These are phyloP conservation scores for Ochotona curzoniae DNA, from an alignment of 2,113 vertebrate species.

Conservation along the genomic window DNA sequence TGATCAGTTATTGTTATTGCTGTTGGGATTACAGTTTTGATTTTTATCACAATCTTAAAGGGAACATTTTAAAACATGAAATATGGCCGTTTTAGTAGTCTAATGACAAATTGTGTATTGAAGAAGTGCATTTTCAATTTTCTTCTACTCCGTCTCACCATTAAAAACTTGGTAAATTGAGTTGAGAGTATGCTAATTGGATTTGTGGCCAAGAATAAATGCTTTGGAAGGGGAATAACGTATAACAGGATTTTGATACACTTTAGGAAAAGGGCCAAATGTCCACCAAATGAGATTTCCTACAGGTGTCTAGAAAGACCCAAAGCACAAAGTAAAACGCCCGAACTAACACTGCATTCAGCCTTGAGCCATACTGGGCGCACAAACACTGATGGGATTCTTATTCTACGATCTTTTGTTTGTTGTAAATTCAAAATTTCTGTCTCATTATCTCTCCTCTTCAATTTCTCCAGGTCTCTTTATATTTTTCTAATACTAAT, in stretches of 20 bases:
- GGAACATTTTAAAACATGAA: constrained; percentile 1
- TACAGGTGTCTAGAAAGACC: constrained; percentile 23
- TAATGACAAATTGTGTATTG: not conserved
- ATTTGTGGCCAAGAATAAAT: constrained; percentile 70
- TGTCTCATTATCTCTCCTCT: not conserved
- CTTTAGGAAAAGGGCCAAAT: constrained; percentile 57
- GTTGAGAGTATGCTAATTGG: constrained; percentile 71
- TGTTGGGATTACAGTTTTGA: constrained; percentile 3
- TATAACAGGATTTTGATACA: constrained; percentile 70
- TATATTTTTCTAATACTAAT: not conserved
- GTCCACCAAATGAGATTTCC: constrained; percentile 63
- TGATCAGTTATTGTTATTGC: not conserved
- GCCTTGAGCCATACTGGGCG: not conserved
- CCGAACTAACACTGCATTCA: not conserved
- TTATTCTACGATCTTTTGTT: not conserved
- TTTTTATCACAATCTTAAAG: constrained; percentile 29
- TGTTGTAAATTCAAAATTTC: not conserved
- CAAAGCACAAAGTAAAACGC: constrained; percentile 51
- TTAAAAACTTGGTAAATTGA: constrained; percentile 71
- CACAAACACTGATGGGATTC: not conserved
- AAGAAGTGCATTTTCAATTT: constrained; percentile 37
- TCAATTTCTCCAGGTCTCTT: not conserved
- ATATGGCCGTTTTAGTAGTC: constrained; percentile 37
- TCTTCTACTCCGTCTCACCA: constrained; percentile 29
- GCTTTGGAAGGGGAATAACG: constrained; percentile 63